Percentiles rank a stretch among this genome's conserved stretches.
phyloP scores from a whole-genome alignment of 2,113 vertebrate genomes.

The Uropsilus gracilis region DNA sequence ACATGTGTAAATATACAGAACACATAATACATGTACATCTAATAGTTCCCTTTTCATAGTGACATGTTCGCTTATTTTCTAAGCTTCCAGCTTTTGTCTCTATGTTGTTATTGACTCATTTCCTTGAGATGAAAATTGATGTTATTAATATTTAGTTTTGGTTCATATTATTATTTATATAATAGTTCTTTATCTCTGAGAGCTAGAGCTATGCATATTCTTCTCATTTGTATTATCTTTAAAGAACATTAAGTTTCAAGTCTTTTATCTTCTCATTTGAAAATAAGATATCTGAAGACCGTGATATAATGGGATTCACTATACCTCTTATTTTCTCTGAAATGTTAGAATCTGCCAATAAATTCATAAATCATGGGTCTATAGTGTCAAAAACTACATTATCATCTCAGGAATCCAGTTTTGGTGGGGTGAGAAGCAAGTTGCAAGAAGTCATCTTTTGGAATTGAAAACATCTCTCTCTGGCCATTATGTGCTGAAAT shows the following conservation, averaged over 20 bases:
- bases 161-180: background rate
- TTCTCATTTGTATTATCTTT: background rate
- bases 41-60: background rate
- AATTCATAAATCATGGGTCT: background rate
- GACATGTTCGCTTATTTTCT: background rate
- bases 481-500: background rate
- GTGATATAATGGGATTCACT: background rate
- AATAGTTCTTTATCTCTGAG: background rate
- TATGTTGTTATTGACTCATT: background rate
- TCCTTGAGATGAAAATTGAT: slow-evolving; percentile 1
- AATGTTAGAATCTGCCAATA: background rate
- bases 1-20: background rate
- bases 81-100: background rate
- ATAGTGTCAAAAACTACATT: background rate
- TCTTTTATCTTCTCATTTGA: background rate
- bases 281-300: slow-evolving; percentile 3
- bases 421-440: background rate
- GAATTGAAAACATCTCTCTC: background rate
- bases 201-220: background rate
- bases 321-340: background rate
- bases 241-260: background rate
- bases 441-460: background rate
- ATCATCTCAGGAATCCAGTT: background rate
- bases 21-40: background rate
- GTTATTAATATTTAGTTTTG: slow-evolving; percentile 13